These are phyloP conservation scores for Falco cherrug DNA, from an alignment of 2,797 vertebrate species.

Conservation along the genomic window DNA sequence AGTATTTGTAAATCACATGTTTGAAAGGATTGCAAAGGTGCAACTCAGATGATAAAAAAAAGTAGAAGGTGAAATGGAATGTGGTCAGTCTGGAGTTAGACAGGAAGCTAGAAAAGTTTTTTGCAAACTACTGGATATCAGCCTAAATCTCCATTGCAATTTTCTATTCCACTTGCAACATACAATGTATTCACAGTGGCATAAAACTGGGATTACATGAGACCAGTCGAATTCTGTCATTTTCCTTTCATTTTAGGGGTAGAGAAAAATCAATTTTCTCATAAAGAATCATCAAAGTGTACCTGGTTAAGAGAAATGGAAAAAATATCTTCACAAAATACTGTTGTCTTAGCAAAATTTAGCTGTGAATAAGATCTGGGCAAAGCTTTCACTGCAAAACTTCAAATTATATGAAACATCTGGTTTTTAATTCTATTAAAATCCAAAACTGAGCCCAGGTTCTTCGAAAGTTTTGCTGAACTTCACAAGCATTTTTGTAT, in stretches of 20 bases:
- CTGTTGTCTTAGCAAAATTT: background rate
- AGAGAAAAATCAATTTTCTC: background rate
- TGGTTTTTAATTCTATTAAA: constrained; percentile 38
- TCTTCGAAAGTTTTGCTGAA: constrained; percentile 55
- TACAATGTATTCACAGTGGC: background rate
- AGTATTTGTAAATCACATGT: background rate
- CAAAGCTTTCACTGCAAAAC: background rate
- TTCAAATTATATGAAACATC: constrained; percentile 17
- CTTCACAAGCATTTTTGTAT: constrained; percentile 30
- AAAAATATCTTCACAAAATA: background rate
- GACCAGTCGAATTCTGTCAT: background rate
- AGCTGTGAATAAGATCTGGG: background rate
- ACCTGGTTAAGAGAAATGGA: background rate
- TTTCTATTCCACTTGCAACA: background rate
- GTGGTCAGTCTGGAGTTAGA: background rate
- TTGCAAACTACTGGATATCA: background rate
- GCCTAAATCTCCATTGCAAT: background rate
- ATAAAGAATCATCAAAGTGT: background rate
- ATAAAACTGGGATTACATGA: background rate
- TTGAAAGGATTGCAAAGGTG: background rate
- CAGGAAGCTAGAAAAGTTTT: background rate
- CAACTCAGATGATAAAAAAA: background rate
- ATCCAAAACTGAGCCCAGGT: constrained; percentile 6
- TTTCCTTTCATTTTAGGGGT: background rate
- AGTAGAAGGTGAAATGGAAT: background rate